Evolutionary conservation across 2,113 vertebrate genomes (phyloP), one percentile per base, ranked within the genome.

Genomic region (Holacanthus passer): DNA sequence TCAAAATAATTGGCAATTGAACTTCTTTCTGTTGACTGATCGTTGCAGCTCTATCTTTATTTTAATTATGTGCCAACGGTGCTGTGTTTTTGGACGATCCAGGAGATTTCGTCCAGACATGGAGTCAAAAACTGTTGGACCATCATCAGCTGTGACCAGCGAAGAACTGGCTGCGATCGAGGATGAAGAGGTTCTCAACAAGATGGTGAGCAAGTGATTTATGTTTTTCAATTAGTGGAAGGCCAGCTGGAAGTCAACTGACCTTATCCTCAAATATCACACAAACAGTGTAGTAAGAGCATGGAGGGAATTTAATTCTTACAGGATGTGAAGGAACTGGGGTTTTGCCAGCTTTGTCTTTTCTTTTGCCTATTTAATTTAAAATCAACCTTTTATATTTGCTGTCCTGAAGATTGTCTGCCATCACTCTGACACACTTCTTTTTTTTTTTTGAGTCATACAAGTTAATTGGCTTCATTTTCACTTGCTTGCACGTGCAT

Each of bases 101-200:
- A 47, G 7, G 53, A 76, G 62, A 53, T 79, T 67, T 16, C 19
- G 48, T 76, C 39, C 52, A 80, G 76, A 73, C 41, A 92, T 94
- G 93, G 92, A 84, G 73, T 68, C 77, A 12, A 87, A 86, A 64
- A 5, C 81, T 63, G 72, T 13, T 7, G 73, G 63, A 53, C 2
- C 79, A 5, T 43, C 69, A 20, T 92, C 94, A n/a, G 0, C 41
- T 96, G n/a, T n/a, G 79, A 96, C 93, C 0, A 11, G 93, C 0
- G 94, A 96, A 74, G 94, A 96, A 39, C 92, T 99, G 86, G 95
- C 90, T 70, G 91, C 94, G 58, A 96, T 99, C 0, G 96, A 99
- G 74, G 97, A 99, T 56, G 98, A 99, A 86, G 94, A 96, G 2
- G 87, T 97, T 84, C 95, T 99, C 86, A 98, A 98, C 93, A 97